Percentiles rank a stretch among this genome's conserved stretches.
phyloP scores from a whole-genome alignment of 2,888 invertebrate genomes.

The Stegana nigrithorax region DNA sequence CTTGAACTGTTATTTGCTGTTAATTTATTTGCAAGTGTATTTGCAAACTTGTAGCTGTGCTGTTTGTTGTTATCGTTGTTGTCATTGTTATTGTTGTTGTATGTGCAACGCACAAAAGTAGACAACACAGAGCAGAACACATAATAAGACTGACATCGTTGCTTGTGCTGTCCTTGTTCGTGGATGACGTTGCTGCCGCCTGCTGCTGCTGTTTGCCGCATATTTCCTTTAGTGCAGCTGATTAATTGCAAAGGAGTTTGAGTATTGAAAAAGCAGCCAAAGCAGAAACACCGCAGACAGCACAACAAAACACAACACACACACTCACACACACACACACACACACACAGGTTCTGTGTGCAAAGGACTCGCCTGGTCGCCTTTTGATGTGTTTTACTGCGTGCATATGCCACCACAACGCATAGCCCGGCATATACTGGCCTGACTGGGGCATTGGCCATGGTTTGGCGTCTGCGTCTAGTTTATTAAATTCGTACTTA shows the following conservation, averaged over 20 bases:
- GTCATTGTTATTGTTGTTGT: not conserved
- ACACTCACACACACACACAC: constrained; percentile 11
- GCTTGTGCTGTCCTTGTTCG: no score
- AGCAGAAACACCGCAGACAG: constrained; percentile 6
- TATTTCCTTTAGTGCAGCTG: constrained; percentile 12
- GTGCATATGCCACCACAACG: no score
- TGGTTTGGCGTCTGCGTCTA: not conserved
- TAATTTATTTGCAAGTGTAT: constrained; percentile 4
- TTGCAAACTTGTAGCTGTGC: not conserved
- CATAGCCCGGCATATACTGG: not conserved
- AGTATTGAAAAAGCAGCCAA: not conserved
- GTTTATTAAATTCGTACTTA: constrained; percentile 41
- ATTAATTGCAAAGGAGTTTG: constrained; percentile 13
- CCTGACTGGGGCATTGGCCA: no score
- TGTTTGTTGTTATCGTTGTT: not conserved
- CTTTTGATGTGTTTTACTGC: constrained; percentile 12
- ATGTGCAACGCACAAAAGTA: no score
- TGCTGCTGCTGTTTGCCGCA: constrained; percentile 3
- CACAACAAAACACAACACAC: not conserved
- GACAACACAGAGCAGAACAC: no score
- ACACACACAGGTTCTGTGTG: not conserved
- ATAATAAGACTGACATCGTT: constrained; percentile 3
- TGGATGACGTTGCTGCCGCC: no score
- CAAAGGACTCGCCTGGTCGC: not conserved
- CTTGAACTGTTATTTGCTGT: constrained; percentile 3